Conservation (phyloP, 2,113 vertebrate genomes). For the Falcunculus frontatus region DNA sequence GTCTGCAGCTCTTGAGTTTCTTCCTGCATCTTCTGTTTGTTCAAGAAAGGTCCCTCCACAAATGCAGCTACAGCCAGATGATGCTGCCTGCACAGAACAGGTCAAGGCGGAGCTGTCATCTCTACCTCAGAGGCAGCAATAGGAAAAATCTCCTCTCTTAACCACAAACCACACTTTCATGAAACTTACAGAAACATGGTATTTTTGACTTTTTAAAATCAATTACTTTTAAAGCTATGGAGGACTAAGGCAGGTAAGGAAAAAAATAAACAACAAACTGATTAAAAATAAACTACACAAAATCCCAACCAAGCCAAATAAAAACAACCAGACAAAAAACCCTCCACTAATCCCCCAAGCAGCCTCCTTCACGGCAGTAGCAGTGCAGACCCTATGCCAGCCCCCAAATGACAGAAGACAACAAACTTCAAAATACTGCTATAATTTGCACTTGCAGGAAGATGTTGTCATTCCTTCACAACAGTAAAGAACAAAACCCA, state of each 20-base stretch:
- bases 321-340: background rate
- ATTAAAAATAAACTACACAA: background rate
- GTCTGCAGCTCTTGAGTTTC: background rate
- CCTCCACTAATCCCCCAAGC: background rate
- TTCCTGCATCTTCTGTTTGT: background rate
- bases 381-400: background rate
- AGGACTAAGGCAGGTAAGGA: background rate
- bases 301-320: background rate
- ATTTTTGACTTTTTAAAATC: background rate
- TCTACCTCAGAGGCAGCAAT: background rate
- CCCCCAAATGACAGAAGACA: background rate
- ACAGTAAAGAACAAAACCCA: background rate
- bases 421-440: background rate
- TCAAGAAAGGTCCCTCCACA: background rate
- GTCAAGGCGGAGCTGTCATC: background rate
- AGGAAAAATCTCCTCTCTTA: background rate
- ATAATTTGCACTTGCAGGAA: background rate
- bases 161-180: background rate
- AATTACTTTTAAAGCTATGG: background rate
- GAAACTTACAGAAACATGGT: background rate
- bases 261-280: background rate
- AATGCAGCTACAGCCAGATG: background rate
- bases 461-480: background rate
- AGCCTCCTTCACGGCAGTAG: background rate
- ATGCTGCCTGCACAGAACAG: background rate